Evolutionary conservation across 2,888 invertebrate genomes (phyloP).

Genomic region (Listrodromus nycthemerus): DNA sequence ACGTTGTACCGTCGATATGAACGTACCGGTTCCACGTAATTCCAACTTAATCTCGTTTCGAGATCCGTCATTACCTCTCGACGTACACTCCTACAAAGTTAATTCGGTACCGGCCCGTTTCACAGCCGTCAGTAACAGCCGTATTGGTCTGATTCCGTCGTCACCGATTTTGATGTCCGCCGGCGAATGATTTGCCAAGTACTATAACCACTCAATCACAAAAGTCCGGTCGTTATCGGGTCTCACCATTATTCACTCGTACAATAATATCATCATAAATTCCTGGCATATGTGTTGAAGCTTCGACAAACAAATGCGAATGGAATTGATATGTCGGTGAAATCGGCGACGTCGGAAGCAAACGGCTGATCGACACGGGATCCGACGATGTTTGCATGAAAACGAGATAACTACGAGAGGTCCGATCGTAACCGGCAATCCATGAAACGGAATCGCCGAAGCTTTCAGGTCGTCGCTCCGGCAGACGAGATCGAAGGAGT

Average conservation of each 20-base stretch:
- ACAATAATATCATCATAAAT: conserved; percentile 7
- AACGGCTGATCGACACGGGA: conserved; percentile 54
- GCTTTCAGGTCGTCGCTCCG: conserved; percentile 27
- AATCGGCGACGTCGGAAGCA: not conserved
- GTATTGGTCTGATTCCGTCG: not conserved
- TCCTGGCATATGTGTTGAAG: not conserved
- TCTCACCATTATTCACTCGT: conserved; percentile 1
- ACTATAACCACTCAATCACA: conserved; percentile 5
- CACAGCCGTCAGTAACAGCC: not conserved
- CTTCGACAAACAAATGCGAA: not conserved
- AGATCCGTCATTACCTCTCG: no score
- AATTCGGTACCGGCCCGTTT: no score
- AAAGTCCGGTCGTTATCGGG: not conserved
- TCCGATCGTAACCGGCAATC: conserved; percentile 35
- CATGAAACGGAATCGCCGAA: conserved; percentile 24
- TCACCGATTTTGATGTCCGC: not conserved
- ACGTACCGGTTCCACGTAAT: no score
- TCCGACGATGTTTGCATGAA: conserved; percentile 49
- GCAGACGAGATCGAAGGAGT: conserved; percentile 19
- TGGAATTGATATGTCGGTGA: no score
- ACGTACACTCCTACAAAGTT: no score
- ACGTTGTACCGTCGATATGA: no score
- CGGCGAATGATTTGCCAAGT: not conserved
- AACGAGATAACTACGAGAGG: conserved; percentile 41
- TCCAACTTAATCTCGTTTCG: no score